Percentiles rank a stretch among this genome's conserved stretches.
Conservation (phyloP, 2,797 vertebrate genomes). For the Enteromius anoplus region DNA sequence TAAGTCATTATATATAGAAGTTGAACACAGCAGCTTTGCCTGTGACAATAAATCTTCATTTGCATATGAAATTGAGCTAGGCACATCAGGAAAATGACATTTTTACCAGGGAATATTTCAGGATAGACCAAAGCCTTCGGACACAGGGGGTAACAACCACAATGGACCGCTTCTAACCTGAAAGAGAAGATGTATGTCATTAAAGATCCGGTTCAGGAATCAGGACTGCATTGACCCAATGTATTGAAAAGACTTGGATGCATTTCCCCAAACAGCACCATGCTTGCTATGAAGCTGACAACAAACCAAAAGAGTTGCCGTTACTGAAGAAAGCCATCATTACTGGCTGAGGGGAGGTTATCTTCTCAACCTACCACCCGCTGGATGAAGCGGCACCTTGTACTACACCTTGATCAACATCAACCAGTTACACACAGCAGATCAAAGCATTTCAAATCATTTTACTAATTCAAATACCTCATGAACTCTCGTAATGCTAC, state of each 20-base stretch:
- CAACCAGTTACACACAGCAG: background rate
- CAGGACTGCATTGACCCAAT: background rate
- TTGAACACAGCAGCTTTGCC: conserved; percentile 25
- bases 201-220: background rate
- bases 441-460: background rate
- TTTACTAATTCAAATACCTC: conserved; percentile 7
- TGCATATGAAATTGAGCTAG: background rate
- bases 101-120: conserved; percentile 93
- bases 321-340: background rate
- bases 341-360: background rate
- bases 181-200: conserved; percentile 31
- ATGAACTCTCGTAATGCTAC: conserved; percentile 2
- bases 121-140: conserved; percentile 93
- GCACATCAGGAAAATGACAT: background rate
- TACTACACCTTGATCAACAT: background rate
- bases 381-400: background rate
- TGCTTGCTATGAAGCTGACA: background rate
- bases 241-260: conserved; percentile 17
- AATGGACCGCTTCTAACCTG: conserved; percentile 95
- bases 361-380: background rate
- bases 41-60: conserved; percentile 32
- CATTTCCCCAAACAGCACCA: background rate
- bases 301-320: conserved; percentile 25
- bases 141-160: conserved; percentile 94
- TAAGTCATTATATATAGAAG: conserved; percentile 48